These are phyloP conservation scores for Potamarius usumacintae DNA, from an alignment of 2,113 vertebrate genomes.

Conservation along the genomic window DNA sequence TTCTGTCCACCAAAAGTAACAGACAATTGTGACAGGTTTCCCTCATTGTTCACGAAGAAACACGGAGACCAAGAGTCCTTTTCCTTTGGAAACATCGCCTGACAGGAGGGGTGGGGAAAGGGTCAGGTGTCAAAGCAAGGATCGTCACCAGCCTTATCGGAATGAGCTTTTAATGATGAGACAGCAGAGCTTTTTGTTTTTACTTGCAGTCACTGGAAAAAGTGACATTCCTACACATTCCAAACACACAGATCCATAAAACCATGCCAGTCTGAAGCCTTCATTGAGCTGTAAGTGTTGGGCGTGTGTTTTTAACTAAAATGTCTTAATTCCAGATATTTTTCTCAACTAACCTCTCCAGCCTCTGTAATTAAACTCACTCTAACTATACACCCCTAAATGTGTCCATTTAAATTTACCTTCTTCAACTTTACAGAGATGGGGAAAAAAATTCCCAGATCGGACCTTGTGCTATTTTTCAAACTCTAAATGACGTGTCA, in stretches of 20 bases:
- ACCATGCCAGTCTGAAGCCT: not conserved
- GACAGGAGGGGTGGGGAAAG: constrained; percentile 42
- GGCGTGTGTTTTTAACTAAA: constrained; percentile 19
- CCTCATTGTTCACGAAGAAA: constrained; percentile 3
- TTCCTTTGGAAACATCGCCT: not conserved
- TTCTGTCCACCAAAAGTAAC: constrained; percentile 19
- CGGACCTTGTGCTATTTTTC: not conserved
- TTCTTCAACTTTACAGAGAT: not conserved
- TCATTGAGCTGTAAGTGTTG: constrained; percentile 19
- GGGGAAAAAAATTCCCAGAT: not conserved
- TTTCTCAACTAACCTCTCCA: constrained; percentile 12
- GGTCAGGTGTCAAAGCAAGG: constrained; percentile 26
- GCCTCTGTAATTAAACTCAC: constrained; percentile 26
- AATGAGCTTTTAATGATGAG: constrained; percentile 49
- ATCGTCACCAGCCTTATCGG: constrained; percentile 14
- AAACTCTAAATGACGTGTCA: constrained; percentile 22
- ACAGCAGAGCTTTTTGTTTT: constrained; percentile 26
- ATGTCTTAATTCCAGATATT: constrained; percentile 41
- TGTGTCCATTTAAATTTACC: not conserved
- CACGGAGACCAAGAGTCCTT: not conserved
- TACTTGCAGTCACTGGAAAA: constrained; percentile 36
- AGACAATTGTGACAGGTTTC: constrained; percentile 23
- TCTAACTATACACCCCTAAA: constrained; percentile 21
- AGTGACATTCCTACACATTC: constrained; percentile 32
- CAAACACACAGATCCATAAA: constrained; percentile 3